Evolutionary conservation across 2,797 vertebrate species (phyloP).

Genomic region (Malacoraja senta): DNA sequence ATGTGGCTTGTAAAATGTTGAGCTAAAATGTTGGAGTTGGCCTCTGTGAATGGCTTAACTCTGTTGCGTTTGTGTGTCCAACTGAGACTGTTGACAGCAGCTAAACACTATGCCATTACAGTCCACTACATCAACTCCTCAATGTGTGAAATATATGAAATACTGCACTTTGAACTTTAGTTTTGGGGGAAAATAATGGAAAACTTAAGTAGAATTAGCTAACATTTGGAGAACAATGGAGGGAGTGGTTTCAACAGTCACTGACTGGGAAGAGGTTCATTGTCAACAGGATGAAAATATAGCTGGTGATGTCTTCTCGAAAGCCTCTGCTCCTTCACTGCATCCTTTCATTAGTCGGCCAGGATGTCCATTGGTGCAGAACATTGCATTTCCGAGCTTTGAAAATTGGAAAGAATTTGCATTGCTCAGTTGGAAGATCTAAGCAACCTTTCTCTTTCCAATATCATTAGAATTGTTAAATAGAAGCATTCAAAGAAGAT

Average conservation of each 20-base stretch:
- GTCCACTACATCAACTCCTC: background rate
- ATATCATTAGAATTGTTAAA: too few species aligned
- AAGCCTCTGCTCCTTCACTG: too few species aligned
- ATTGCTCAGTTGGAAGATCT: background rate
- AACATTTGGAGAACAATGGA: background rate
- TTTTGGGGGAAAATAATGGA: background rate
- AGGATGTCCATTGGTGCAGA: too few species aligned
- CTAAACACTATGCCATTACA: background rate
- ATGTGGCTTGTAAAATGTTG: background rate
- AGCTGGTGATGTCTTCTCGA: too few species aligned
- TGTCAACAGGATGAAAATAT: too few species aligned
- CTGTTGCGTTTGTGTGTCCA: background rate
- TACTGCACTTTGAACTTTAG: background rate
- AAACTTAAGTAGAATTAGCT: background rate
- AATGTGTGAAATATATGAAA: background rate
- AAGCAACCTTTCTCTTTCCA: too few species aligned
- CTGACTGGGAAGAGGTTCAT: background rate
- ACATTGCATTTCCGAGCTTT: too few species aligned
- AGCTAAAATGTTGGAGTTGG: background rate
- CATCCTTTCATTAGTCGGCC: too few species aligned
- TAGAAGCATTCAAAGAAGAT: too few species aligned
- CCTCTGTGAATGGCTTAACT: background rate
- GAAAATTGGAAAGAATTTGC: background rate
- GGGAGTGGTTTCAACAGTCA: background rate
- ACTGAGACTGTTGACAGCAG: background rate